phyloP scores from a whole-genome alignment of 2,797 vertebrate genomes.

The Cebuella pygmaea region DNA sequence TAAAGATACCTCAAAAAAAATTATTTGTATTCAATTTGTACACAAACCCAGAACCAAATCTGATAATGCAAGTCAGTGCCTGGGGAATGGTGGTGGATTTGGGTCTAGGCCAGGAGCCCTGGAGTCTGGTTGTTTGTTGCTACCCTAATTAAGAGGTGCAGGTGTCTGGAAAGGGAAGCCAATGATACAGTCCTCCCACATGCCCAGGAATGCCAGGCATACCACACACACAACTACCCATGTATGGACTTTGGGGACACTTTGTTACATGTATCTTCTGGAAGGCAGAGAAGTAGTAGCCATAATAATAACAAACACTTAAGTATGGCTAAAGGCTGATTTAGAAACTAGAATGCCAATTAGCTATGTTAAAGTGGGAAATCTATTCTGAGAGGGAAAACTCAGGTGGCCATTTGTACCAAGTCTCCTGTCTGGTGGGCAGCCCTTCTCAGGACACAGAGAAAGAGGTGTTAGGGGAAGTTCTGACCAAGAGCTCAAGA shows the following conservation, averaged over 20 bases:
- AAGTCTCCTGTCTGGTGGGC: background rate
- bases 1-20: background rate
- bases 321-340: background rate
- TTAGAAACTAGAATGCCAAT: conserved; percentile 6
- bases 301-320: background rate
- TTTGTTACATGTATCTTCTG: background rate
- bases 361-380: background rate
- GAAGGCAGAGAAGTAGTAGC: background rate
- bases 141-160: conserved; percentile 48
- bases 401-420: background rate
- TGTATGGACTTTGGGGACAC: conserved; percentile 42
- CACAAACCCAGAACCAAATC: background rate
- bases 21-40: background rate
- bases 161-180: conserved; percentile 28
- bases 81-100: background rate
- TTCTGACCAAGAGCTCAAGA: background rate
- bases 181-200: background rate
- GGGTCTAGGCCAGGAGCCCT: conserved; percentile 32
- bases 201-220: background rate
- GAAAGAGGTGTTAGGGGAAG: background rate
- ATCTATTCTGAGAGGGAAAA: background rate
- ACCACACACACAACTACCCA: conserved; percentile 9
- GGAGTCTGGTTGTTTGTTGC: background rate
- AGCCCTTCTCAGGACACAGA: background rate
- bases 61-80: background rate